Evolutionary conservation across 2,797 vertebrate genomes (phyloP).

Genomic region (Benthosema pterotum): DNA sequence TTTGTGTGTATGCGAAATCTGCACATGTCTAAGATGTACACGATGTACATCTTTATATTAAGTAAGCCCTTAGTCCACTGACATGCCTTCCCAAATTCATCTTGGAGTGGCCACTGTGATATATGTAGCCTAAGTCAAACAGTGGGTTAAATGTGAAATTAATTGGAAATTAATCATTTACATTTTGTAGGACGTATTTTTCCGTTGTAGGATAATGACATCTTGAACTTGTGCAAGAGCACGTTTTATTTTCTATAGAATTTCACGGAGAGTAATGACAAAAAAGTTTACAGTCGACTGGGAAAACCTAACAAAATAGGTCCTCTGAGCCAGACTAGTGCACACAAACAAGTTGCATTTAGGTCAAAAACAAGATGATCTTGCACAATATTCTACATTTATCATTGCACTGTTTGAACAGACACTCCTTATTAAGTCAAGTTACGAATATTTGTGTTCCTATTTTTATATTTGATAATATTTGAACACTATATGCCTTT

Average conservation of each 20-base stretch:
- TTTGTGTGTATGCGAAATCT: not conserved
- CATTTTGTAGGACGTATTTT: not conserved
- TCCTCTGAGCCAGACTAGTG: not conserved
- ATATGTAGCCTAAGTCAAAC: not conserved
- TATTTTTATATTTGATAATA: not conserved
- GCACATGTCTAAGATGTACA: too few relatives aligned
- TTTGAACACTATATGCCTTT: not conserved
- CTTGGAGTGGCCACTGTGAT: not conserved
- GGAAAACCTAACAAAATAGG: not conserved
- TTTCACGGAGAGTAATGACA: too few relatives aligned
- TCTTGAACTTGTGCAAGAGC: too few relatives aligned
- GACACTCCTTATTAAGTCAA: slow-evolving; percentile 11
- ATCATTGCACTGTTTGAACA: not conserved
- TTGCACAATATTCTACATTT: not conserved
- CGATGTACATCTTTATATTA: too few relatives aligned
- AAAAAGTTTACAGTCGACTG: not conserved
- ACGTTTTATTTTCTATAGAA: too few relatives aligned
- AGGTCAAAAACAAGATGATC: not conserved
- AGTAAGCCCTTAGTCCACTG: not conserved
- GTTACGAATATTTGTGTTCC: not conserved
- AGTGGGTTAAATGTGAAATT: not conserved
- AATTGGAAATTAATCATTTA: too few relatives aligned
- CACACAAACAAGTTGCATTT: not conserved
- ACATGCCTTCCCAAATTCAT: not conserved
- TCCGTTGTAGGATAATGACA: too few relatives aligned